phyloP scores from a whole-genome alignment of 2,113 vertebrate genomes.

The Meleagris gallopavo region DNA sequence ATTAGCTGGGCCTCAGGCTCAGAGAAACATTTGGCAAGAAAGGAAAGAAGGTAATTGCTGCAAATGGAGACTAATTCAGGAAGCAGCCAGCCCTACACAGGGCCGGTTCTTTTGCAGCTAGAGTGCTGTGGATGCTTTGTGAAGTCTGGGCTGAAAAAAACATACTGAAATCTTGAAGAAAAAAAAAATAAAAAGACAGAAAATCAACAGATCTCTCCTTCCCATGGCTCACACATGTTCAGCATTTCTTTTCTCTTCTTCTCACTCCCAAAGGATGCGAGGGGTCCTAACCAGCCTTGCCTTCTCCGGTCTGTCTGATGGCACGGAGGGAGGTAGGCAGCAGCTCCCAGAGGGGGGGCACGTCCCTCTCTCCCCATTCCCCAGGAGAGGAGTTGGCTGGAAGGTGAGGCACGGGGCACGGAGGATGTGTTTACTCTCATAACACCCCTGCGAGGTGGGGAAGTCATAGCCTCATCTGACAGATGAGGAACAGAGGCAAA shows the following conservation, averaged over 20 bases:
- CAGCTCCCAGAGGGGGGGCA: background rate
- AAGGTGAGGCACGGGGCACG: conserved; percentile 26
- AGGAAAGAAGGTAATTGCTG: conserved; percentile 70
- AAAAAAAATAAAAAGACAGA: background rate
- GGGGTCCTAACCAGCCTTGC: background rate
- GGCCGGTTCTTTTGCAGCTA: background rate
- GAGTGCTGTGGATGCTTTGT: background rate
- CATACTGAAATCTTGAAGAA: background rate
- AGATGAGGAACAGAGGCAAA: conserved; percentile 73
- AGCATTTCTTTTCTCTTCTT: background rate
- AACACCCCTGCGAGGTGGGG: conserved; percentile 61
- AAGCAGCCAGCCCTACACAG: conserved; percentile 7
- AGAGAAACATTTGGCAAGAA: conserved; percentile 54
- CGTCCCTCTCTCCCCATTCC: background rate
- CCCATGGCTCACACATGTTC: rapidly evolving
- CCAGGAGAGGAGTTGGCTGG: conserved; percentile 13
- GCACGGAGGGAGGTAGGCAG: rapidly evolving
- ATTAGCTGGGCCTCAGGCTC: conserved; percentile 63
- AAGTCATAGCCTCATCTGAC: conserved; percentile 66
- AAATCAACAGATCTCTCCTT: conserved; percentile 3
- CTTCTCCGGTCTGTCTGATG: rapidly evolving
- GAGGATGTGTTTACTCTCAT: conserved; percentile 71
- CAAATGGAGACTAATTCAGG: conserved; percentile 66
- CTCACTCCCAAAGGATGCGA: background rate
- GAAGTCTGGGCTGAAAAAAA: background rate